Evolutionary conservation across 2,797 vertebrate species (phyloP).

Genomic region (Ciconia nigra): DNA sequence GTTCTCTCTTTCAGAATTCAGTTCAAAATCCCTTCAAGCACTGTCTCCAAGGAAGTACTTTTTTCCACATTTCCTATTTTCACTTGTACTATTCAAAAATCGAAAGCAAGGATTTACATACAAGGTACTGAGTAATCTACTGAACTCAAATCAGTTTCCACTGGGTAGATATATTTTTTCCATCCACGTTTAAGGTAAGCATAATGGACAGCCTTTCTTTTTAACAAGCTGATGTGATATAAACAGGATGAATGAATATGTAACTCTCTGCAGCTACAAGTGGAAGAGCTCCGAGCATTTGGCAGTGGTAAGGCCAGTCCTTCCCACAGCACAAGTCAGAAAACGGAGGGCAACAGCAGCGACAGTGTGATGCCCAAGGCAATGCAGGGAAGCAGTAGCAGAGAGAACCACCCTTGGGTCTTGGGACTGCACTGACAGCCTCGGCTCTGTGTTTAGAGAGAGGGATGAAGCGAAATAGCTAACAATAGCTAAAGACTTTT

Average conservation of each 20-base stretch:
- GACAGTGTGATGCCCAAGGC: not conserved
- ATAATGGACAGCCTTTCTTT: not conserved
- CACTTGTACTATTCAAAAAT: conserved; percentile 59
- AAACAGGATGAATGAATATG: not conserved
- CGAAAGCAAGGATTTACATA: conserved; percentile 61
- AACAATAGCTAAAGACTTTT: not conserved
- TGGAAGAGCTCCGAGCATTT: not conserved
- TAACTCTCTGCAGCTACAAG: not conserved
- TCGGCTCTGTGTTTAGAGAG: not conserved
- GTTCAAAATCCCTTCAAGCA: not conserved
- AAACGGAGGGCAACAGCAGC: rapidly evolving
- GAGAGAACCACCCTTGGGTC: not conserved
- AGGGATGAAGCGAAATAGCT: not conserved
- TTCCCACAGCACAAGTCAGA: not conserved
- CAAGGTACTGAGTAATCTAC: not conserved
- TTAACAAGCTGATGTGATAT: not conserved
- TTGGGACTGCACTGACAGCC: not conserved
- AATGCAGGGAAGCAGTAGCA: not conserved
- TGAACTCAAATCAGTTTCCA: conserved; percentile 66
- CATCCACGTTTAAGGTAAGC: not conserved
- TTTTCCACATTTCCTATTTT: not conserved
- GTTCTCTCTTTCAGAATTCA: not conserved
- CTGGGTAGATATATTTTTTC: conserved; percentile 6
- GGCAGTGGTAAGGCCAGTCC: not conserved
- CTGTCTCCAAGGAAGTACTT: not conserved